Conservation (phyloP, 2,888 invertebrate species). For the Ochlodes sylvanus region DNA sequence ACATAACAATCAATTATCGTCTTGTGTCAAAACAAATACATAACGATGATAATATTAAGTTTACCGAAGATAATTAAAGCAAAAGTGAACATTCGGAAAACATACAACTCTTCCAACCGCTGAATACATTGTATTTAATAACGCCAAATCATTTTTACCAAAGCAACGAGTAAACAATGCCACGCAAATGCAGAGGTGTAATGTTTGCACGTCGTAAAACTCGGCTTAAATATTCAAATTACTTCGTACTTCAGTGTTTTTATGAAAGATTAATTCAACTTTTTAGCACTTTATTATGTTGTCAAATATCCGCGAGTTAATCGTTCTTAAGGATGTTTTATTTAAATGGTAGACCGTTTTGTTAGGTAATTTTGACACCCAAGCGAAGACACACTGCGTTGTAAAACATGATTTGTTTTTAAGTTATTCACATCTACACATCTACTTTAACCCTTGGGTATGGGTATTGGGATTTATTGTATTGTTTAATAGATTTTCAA, state of each 20-base stretch:
- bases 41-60: too few relatives aligned
- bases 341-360: background rate
- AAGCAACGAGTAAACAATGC: background rate
- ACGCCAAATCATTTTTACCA: background rate
- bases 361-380: background rate
- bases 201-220: constrained; percentile 21
- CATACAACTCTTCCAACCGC: background rate
- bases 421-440: too few relatives aligned
- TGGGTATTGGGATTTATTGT: too few relatives aligned
- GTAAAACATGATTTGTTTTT: too few relatives aligned
- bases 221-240: constrained; percentile 8
- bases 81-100: too few relatives aligned
- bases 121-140: background rate
- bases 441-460: too few relatives aligned
- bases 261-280: constrained; percentile 10
- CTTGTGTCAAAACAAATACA: too few relatives aligned
- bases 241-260: constrained; percentile 8
- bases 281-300: constrained; percentile 18
- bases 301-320: constrained; percentile 25
- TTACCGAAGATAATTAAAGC: too few relatives aligned
- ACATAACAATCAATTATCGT: too few relatives aligned
- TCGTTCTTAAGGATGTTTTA: background rate
- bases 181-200: constrained; percentile 14
- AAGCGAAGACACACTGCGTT: too few relatives aligned
- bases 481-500: too few relatives aligned